Evolutionary conservation across 2,113 vertebrate genomes (phyloP), one percentile per base, ranked within the genome.

Genomic region (Apaloderma vittatum): DNA sequence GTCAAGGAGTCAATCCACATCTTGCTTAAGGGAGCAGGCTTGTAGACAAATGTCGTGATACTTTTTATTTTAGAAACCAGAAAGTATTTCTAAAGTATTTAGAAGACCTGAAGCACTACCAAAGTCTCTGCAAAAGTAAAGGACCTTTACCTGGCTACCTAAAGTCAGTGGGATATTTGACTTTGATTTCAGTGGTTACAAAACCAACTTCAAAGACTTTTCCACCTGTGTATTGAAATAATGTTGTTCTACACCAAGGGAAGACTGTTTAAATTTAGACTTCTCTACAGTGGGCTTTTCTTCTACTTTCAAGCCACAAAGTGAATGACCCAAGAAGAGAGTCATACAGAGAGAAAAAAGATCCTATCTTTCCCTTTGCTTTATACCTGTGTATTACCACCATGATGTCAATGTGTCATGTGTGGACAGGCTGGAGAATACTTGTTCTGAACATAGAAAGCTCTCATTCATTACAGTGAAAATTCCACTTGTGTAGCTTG

Each of bases 1-100:
- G 45, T 62, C 20, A 91, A 67, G 43, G 86, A 94, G 8, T 82
- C 67, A 82, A 65, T 67, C 40, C 87, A 92, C 61, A 32, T 27
- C 75, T 77, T 75, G 37, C 74, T 73, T 71, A 75, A 87, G 66
- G 52, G 36, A 58, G 15, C 6, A 67, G 18, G 68, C 37, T 79
- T 51, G 9, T 45, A 77, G 89, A 71, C 26, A 86, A 67, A 23
- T 74, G 32, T 74, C 63, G 48, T 36, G 32, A 34, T 40, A 15
- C 3, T 58, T 74, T 90, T 63, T 74, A 49, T 77, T 79, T 83
- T 65, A 76, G 58, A 18, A 80, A 67, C 6, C 36, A 43, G n/a
- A 32, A 86, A 73, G 45, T 51, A 71, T 87, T 87, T 90, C 12
- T 54, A 32, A 54, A 68, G 14, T 78, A 55, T 79, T 78, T 67